Evolutionary conservation across 1,140 invertebrate species (phyloP).

Genomic region (Cyphomyrmex costatus): DNA sequence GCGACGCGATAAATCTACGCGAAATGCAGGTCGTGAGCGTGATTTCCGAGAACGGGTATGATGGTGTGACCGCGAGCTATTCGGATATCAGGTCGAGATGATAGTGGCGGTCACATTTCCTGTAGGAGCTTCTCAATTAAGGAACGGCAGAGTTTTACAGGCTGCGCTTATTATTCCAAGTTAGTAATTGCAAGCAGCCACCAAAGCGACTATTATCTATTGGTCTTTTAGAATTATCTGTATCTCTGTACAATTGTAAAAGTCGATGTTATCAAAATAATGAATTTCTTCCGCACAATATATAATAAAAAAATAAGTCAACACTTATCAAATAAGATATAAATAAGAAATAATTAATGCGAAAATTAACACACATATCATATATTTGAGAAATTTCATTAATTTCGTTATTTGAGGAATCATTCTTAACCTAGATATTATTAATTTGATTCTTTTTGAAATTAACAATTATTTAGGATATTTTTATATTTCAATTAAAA

Average conservation of each 20-base stretch:
- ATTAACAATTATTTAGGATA: no score
- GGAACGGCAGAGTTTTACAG: slow-evolving; percentile 1
- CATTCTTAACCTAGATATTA: not conserved
- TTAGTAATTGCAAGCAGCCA: slow-evolving; percentile 7
- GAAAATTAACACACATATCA: not conserved
- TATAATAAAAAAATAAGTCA: not conserved
- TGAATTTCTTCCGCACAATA: not conserved
- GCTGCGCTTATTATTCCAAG: not conserved
- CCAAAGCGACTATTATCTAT: not conserved
- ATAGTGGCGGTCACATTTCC: slow-evolving; percentile 1
- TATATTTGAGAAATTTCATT: not conserved
- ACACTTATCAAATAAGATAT: not conserved
- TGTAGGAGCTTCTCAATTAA: not conserved
- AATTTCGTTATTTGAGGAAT: not conserved
- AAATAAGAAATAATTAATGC: not conserved
- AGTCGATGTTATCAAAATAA: not conserved
- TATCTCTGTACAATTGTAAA: not conserved
- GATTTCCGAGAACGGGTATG: slow-evolving; percentile 27
- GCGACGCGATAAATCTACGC: slow-evolving; percentile 54
- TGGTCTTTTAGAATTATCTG: not conserved
- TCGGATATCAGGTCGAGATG: slow-evolving; percentile 10
- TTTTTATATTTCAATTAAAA: no score
- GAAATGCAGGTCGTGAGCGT: slow-evolving; percentile 27
- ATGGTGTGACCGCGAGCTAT: not conserved
- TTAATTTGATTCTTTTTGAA: no score